phyloP scores from a whole-genome alignment of 53 echinoderm and acorn worm species.

The Temnopleurus reevesii region DNA sequence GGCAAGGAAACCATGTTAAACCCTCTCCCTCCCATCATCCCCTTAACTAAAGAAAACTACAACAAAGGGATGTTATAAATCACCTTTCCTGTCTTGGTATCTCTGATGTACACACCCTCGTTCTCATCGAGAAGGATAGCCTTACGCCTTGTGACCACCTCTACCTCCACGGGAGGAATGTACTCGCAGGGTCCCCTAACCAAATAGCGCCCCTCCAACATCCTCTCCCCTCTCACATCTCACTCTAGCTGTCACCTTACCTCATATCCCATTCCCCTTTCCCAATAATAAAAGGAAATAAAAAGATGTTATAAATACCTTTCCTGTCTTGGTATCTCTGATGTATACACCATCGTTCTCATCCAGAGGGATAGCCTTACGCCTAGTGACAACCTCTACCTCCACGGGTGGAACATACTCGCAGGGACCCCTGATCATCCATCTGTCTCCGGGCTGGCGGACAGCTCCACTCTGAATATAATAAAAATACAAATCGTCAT shows the following conservation, averaged over 20 bases:
- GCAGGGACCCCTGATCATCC: conserved; percentile 99
- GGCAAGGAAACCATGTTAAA: too few relatives aligned
- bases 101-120: conserved; percentile 94
- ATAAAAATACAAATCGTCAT: not conserved
- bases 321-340: conserved; percentile 96
- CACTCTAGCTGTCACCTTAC: too few relatives aligned
- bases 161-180: conserved; percentile 94
- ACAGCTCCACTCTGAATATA: conserved; percentile 55
- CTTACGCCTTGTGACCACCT: conserved; percentile 75
- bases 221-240: too few relatives aligned
- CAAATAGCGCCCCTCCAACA: too few relatives aligned
- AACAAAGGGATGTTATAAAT: too few relatives aligned
- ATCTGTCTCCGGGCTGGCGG: conserved; percentile 92
- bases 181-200: conserved; percentile 98
- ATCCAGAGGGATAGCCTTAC: conserved; percentile 97
- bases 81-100: conserved; percentile 98
- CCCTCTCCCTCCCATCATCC: too few relatives aligned
- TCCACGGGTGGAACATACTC: conserved; percentile 98
- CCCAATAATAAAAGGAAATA: too few relatives aligned
- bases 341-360: conserved; percentile 99
- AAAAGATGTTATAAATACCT: too few relatives aligned
- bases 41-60: too few relatives aligned
- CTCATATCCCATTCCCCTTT: too few relatives aligned
- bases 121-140: conserved; percentile 98
- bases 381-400: conserved; percentile 82